phyloP scores from a whole-genome alignment of 2,797 vertebrate species.

The Eulemur coronatus region DNA sequence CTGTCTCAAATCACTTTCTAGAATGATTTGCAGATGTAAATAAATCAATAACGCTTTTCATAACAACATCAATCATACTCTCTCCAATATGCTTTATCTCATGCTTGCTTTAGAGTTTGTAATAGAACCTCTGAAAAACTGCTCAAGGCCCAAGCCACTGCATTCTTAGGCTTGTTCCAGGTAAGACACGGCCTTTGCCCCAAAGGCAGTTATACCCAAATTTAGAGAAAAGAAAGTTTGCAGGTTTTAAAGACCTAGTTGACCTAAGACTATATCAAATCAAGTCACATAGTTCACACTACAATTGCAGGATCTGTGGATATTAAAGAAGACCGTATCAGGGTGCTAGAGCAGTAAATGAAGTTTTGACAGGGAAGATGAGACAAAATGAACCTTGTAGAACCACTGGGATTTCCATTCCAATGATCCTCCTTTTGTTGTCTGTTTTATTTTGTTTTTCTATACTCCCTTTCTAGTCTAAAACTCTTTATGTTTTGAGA shows the following conservation, averaged over 20 bases:
- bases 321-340: neutral
- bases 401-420: neutral
- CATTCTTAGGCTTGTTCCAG: neutral
- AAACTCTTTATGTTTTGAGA: neutral
- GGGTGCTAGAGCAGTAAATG: neutral
- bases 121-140: slow-evolving; percentile 1
- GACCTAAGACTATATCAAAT: neutral
- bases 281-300: neutral
- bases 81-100: neutral
- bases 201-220: neutral
- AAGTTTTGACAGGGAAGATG: neutral
- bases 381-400: neutral
- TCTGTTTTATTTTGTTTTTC: neutral
- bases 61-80: slow-evolving; percentile 34
- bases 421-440: neutral
- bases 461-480: neutral
- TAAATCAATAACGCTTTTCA: slow-evolving; percentile 61
- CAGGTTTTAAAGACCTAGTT: neutral
- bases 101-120: neutral
- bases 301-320: neutral
- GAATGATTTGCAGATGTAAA: slow-evolving; percentile 44
- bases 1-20: slow-evolving; percentile 36
- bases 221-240: neutral
- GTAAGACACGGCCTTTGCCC: neutral
- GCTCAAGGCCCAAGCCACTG: neutral